Evolutionary conservation across 2,797 vertebrate species (phyloP), one percentile per base, ranked within the genome.

Genomic region (Caiman crocodilus): DNA sequence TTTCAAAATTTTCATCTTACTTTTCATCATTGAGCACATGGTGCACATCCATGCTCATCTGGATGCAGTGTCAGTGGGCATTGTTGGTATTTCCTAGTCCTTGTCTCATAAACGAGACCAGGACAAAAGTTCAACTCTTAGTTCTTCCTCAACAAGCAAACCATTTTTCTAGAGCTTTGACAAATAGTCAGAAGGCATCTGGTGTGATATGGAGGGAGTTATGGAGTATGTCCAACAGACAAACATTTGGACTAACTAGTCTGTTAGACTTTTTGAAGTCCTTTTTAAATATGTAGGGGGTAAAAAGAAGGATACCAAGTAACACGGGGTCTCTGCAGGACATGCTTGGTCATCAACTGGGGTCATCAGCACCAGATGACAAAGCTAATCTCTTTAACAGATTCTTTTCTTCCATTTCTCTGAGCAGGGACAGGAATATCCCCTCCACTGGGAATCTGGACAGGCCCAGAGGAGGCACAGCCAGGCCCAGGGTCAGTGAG

Each of bases 1-100:
- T 87, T 94, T 93, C 67, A 96, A 84, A 26, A 82, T 91, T 95
- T 90, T 76, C 35, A 35, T 5, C 35, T 35, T 35, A 35, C 32
- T 67, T 96, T 92, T 88, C 32, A 64, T 88, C 94, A 88, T 63
- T 60, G 56, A 79, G 89, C 78, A 42, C 42, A 42, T 10, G 11
- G 10, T 42, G 9, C 42, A 42, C 42, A 42, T 9, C 42, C 42
- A 42, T 10, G 42, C 42, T 42, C 10, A 42, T 42, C 6, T 42
- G 42, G 42, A 42, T 42, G 42, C 55, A 42, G 42, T n/a, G 25
- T 76, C 28, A 14, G 7, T 64, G 28, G 30, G 18, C n/a, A 60
- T 4, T 12, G 75, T 23, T 8, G 9, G 4, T 17, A 60, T 76
- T 91, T 90, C 42, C 69, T 8, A 79, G 32, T 64, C 14, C 1